Evolutionary conservation across 2,797 vertebrate genomes (phyloP).

Genomic region (Sebastes steindachneri): DNA sequence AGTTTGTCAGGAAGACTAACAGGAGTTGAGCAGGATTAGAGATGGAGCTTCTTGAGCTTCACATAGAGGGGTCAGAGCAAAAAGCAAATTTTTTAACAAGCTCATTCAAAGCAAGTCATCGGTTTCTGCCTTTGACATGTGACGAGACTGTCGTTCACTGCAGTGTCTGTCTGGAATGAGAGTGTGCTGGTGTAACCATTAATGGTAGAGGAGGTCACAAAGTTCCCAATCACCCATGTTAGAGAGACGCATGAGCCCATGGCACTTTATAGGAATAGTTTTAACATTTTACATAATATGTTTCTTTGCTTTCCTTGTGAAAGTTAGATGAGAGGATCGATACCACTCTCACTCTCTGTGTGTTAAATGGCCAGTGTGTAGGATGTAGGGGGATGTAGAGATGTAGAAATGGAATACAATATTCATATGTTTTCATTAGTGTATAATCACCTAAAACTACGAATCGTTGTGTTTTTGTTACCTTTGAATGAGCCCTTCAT

Average conservation of each 20-base stretch:
- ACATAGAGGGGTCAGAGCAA: constrained; percentile 1
- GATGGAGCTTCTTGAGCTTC: constrained; percentile 33
- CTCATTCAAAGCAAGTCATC: not conserved
- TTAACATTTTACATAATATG: not conserved
- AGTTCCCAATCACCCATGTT: not conserved
- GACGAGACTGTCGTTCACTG: not conserved
- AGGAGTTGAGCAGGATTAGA: constrained; percentile 12
- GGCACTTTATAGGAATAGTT: not conserved
- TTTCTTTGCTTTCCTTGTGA: not conserved
- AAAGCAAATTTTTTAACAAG: not conserved
- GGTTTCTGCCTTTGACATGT: not conserved
- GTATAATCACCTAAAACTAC: too few relatives aligned
- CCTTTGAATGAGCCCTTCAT: too few relatives aligned
- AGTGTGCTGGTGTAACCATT: not conserved
- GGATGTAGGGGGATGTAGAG: too few relatives aligned
- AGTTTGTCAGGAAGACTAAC: constrained; percentile 40
- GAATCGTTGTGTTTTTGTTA: too few relatives aligned
- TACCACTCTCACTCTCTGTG: too few relatives aligned
- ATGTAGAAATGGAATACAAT: too few relatives aligned
- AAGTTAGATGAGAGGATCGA: not conserved
- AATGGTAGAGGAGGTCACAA: not conserved
- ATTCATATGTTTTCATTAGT: too few relatives aligned
- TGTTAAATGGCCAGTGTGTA: too few relatives aligned
- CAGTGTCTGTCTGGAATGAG: not conserved
- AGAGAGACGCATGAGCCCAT: too few relatives aligned